Base-by-base conservation (phyloP, 2,797 vertebrate genomes). In the Danio albolineatus region DNA sequence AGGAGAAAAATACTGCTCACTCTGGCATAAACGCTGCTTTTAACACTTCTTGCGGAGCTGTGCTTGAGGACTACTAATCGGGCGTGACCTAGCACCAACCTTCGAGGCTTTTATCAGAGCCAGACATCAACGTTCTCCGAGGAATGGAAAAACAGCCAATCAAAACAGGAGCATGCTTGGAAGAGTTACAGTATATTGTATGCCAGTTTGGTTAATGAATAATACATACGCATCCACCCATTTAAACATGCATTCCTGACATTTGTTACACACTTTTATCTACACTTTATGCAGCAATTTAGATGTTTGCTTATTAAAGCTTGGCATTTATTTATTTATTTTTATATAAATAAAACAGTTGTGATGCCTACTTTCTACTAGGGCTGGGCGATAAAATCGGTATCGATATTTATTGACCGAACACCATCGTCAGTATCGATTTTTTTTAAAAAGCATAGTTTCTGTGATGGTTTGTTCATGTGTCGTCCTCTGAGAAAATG, bases 1-100 rank as follows among this genome's bases (percentile, higher is more conserved):
- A 72, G 41, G 17, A 82, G 46, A 78, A 73, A 86, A 81, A 81
- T 61, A 48, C 46, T 59, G 56, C 64, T 73, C 21, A 43, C 60
- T 67, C 54, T 41, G 14, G 69, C 59, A 77, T 80, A 82, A 84
- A 73, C 44, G 66, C n/a, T 41, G 82, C 56, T 60, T 78, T 77
- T 77, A 80, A 77, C 62, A 53, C 54, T 51, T 79, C 62, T 46
- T n/a, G 14, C 49, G 36, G 36, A 38, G 39, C 51, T 36, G 44
- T 28, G 44, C 12, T 62, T 38, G 46, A 72, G 65, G 76, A 84
- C 75, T 77, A 54, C 86, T 64, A 65, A 82, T 70, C 69, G 69
- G 44, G 21, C 5, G 5, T 76, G 77, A 83, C 73, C 77, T 53
- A 39, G 19, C 64, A 59, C 67, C 81, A 76, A 79, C 74, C 67